A percentile compares a stretch with the other conserved stretches of the same genome.
These are phyloP conservation scores for Heptranchias perlo DNA, from an alignment of 2,113 vertebrate genomes.

Conservation along the genomic window DNA sequence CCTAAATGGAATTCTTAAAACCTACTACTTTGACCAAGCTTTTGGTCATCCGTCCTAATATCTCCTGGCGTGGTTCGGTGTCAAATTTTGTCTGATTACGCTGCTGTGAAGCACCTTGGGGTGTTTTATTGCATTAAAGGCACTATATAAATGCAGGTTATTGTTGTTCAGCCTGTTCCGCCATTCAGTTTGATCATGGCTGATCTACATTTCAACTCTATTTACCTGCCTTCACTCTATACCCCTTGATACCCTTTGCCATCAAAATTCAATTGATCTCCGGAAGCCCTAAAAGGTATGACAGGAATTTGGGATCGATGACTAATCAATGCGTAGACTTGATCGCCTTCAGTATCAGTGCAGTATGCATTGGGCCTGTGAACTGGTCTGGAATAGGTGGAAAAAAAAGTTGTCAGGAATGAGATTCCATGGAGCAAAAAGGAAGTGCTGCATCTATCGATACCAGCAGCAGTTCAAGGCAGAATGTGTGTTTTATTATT, in stretches of 20 bases:
- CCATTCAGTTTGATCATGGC: too few species aligned
- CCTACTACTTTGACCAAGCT: neutral
- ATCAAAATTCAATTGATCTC: too few species aligned
- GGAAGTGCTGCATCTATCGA: neutral
- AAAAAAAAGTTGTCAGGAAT: neutral
- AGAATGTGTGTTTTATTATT: neutral
- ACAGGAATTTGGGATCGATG: neutral
- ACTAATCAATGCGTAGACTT: neutral
- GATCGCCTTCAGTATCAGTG: neutral
- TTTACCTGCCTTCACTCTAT: neutral
- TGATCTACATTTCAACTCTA: neutral
- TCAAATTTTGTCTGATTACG: neutral
- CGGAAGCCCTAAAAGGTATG: neutral
- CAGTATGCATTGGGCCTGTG: neutral
- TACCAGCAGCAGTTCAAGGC: neutral
- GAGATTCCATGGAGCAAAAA: neutral
- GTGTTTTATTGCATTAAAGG: too few species aligned
- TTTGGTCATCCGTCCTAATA: neutral
- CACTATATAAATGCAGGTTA: too few species aligned
- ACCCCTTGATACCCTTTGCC: neutral
- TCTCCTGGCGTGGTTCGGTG: neutral
- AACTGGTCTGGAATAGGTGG: neutral
- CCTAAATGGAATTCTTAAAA: neutral
- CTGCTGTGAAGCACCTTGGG: too few species aligned
- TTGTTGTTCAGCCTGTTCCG: too few species aligned